Base-by-base conservation (phyloP, 1,140 invertebrate genomes). In the Camponotus pennsylvanicus region DNA sequence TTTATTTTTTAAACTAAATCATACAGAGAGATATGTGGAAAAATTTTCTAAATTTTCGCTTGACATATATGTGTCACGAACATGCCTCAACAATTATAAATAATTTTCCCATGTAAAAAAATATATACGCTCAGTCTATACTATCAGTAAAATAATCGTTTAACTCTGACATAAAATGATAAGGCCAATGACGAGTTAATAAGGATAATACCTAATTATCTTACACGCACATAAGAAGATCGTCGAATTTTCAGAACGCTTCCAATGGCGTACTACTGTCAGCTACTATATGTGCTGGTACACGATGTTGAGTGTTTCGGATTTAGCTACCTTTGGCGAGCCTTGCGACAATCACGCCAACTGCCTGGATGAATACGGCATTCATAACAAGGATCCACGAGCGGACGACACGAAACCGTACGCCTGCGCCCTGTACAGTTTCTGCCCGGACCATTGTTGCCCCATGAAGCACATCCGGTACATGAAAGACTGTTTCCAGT, bases 261-360 rank as follows among this genome's bases (percentile, higher is more conserved):
- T 96, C 87, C 95, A 96, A 89, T 97, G 96, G 96, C 92, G 96
- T 40, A 95, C 95, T 0, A 96, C 96, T 3, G 96, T 96, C 1
- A 96, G 96, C 88, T 97, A 97, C 92, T 97, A 96, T 92, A 96
- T 97, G 96, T 97, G 96, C 88, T 96, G 96, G 96, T 96, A 95
- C 90, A 96, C 96, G 59, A 96, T 97, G 96, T 93, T 95, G 27
- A 95, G 95, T 75, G 93, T 92, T 32, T 93, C 95, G n/a, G 92
- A 94, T 40, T 90, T 97, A 59, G 93, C 93, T 15, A 93, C 94
- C 89, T 93, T 97, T 52, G 94, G 94, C 13, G 96, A 97, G 86
- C 86, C 91, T 32, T 97, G 96, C 86, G 96, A 96, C 92, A 96
- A 97, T 94, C 96, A 95, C 88, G 96, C 96, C 3, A 93, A 95